Evolutionary conservation across 1,140 invertebrate genomes (phyloP).

Genomic region (Helicorthomorpha holstii): DNA sequence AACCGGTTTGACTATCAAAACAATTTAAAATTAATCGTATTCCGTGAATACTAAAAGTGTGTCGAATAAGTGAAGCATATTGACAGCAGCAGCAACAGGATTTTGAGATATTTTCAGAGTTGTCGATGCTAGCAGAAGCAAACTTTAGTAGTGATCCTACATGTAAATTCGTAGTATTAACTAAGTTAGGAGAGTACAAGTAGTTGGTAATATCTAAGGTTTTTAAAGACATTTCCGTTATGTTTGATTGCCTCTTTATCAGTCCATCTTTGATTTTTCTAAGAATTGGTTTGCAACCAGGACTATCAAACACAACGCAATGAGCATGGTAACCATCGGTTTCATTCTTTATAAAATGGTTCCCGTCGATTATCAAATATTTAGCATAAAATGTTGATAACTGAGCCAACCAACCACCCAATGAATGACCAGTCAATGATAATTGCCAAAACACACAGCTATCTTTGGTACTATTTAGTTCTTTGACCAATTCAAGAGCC

Average conservation of each 20-base stretch:
- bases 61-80: too few relatives aligned
- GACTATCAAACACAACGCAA: not conserved
- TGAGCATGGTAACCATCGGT: not conserved
- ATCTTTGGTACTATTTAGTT: not conserved
- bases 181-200: not conserved
- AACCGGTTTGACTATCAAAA: too few relatives aligned
- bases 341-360: not conserved
- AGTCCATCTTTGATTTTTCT: not conserved
- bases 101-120: too few relatives aligned
- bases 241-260: not conserved
- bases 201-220: not conserved
- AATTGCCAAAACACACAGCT: not conserved
- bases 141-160: too few relatives aligned
- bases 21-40: too few relatives aligned
- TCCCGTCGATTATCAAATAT: not conserved
- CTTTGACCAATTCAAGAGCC: not conserved
- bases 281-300: not conserved
- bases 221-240: not conserved
- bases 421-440: not conserved
- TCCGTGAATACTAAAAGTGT: too few relatives aligned
- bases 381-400: not conserved
- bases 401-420: not conserved
- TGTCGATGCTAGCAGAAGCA: too few relatives aligned
- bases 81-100: too few relatives aligned
- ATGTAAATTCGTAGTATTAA: not conserved